Conservation (phyloP, 2,888 invertebrate species). For the Morpho helenor region DNA sequence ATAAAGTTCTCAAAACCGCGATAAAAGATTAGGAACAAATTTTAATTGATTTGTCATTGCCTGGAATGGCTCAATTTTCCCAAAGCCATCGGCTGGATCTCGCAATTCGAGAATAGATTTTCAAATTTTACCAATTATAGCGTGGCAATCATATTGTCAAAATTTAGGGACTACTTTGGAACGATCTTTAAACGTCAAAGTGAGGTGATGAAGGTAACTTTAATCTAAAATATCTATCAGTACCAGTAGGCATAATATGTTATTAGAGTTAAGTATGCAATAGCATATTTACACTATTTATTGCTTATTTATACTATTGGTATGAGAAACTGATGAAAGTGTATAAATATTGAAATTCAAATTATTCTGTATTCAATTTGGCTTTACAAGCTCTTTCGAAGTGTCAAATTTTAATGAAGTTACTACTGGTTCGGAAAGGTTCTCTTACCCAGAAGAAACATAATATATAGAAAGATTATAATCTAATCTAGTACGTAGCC, state of each 20-base stretch:
- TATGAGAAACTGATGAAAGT: no score
- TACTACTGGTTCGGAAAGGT: no score
- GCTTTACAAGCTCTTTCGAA: no score
- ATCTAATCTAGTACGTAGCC: no score
- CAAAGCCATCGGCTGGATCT: constrained; percentile 7
- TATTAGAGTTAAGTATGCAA: no score
- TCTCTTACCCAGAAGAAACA: no score
- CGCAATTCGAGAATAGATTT: constrained; percentile 7
- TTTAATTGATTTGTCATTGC: constrained; percentile 12
- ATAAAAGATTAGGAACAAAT: constrained; percentile 5
- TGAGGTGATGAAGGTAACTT: constrained; percentile 13
- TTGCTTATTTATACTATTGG: no score
- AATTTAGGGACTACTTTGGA: constrained; percentile 7
- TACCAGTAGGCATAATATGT: background rate
- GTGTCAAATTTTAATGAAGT: no score
- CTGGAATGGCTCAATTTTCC: constrained; percentile 9
- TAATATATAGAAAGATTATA: no score
- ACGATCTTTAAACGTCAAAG: constrained; percentile 18
- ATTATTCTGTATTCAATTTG: no score
- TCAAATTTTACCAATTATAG: constrained; percentile 14
- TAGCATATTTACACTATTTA: no score
- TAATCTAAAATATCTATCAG: constrained; percentile 8
- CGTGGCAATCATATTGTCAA: constrained; percentile 10
- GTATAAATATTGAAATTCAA: no score
- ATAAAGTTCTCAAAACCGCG: background rate